phyloP scores from a whole-genome alignment of 2,888 invertebrate species.

The Eupithecia insigniata region DNA sequence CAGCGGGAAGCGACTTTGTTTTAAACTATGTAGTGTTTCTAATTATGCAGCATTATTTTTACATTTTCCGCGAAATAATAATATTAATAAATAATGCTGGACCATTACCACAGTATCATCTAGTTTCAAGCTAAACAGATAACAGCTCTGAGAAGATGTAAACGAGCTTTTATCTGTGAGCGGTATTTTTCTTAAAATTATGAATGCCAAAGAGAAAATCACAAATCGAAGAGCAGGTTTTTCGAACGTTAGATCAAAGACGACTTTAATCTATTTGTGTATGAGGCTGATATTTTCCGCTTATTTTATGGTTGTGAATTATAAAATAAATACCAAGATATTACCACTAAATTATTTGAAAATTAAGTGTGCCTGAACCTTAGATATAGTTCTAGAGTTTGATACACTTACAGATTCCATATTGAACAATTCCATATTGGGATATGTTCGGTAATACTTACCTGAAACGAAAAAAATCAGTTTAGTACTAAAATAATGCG shows the following conservation, averaged over 20 bases:
- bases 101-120: too few species aligned
- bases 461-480: background rate
- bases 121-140: too few species aligned
- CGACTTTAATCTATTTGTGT: background rate
- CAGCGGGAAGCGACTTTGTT: too few species aligned
- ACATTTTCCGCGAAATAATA: conserved; percentile 62
- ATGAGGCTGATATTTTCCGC: background rate
- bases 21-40: too few species aligned
- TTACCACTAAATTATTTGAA: background rate
- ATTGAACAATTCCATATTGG: background rate
- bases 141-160: conserved; percentile 68
- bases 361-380: background rate
- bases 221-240: conserved; percentile 41
- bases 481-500: background rate
- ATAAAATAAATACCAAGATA: background rate
- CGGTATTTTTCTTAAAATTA: conserved; percentile 72
- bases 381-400: background rate
- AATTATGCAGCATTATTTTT: conserved; percentile 71
- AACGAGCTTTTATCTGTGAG: conserved; percentile 71
- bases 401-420: background rate
- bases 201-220: conserved; percentile 72
- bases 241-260: background rate
- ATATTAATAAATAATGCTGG: too few species aligned
- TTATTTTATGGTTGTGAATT: background rate
- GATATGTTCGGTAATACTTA: background rate